Percentiles rank a stretch among this genome's conserved stretches.
phyloP scores from a whole-genome alignment of 2,797 vertebrate species.

The Gymnothorax javanicus region DNA sequence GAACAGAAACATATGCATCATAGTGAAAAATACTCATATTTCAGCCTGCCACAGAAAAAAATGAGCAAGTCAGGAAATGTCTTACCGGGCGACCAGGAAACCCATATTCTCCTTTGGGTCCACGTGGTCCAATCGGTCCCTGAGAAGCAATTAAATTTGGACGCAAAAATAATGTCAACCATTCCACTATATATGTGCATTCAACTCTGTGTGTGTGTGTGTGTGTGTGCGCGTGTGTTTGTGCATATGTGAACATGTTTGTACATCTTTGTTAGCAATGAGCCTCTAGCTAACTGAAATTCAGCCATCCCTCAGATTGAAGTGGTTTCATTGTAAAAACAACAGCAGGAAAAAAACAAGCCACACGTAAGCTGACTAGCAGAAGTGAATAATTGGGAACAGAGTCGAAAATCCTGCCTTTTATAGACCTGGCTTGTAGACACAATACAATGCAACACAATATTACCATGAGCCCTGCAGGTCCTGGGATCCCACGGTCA shows the following conservation, averaged over 20 bases:
- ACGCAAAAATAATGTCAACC: not conserved
- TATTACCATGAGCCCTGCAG: conserved; percentile 62
- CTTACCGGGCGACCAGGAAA: conserved; percentile 87
- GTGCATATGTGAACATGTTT: not conserved
- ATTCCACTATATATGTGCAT: not conserved
- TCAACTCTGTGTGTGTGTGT: not conserved
- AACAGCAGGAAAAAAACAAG: conserved; percentile 4
- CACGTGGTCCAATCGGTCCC: conserved; percentile 84
- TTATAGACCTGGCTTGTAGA: not conserved
- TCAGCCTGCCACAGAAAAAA: not conserved
- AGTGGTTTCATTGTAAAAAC: not conserved
- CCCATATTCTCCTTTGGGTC: conserved; percentile 90
- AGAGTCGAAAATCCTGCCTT: not conserved
- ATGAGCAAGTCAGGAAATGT: conserved; percentile 34
- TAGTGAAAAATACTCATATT: not conserved
- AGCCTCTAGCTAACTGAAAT: not conserved
- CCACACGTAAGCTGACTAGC: not conserved
- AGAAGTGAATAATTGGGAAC: not conserved
- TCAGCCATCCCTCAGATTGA: not conserved
- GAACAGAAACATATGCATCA: not conserved
- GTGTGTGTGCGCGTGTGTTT: not conserved
- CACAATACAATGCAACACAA: not conserved
- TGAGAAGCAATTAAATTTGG: conserved; percentile 52
- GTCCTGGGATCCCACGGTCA: conserved; percentile 77
- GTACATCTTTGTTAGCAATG: not conserved